Percentiles rank a stretch among this genome's conserved stretches.
Conservation (phyloP, 2,113 vertebrate species). For the Proteles cristata region DNA sequence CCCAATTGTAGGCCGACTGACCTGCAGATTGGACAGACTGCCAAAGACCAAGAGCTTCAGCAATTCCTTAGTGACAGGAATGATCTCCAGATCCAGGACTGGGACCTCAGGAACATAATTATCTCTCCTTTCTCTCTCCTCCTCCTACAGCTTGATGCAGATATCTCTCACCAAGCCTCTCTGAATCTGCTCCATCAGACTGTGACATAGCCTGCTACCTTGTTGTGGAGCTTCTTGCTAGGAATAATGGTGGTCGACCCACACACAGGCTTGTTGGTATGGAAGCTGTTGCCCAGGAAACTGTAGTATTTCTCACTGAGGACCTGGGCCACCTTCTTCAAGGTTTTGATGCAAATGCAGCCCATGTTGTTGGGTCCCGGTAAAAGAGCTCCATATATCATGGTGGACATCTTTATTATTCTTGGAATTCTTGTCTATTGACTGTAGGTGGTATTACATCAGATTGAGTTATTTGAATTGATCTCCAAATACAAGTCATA, state of each 20-base stretch:
- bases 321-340: not conserved
- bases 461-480: too few relatives aligned
- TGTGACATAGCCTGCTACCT: not conserved
- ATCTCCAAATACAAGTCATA: too few relatives aligned
- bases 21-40: not conserved
- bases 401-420: too few relatives aligned
- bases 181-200: not conserved
- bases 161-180: not conserved
- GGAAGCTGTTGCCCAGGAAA: not conserved
- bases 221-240: not conserved
- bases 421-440: too few relatives aligned
- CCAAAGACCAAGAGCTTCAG: not conserved
- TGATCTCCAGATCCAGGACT: not conserved
- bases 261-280: not conserved
- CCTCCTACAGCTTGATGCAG: not conserved
- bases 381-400: not conserved
- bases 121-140: not conserved
- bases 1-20: not conserved
- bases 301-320: not conserved
- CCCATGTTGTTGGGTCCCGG: not conserved
- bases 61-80: not conserved
- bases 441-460: too few relatives aligned
- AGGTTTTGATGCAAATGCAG: not conserved
- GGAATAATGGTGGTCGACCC: not conserved
- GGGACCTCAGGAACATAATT: not conserved